These are phyloP conservation scores for Aselliscus stoliczkanus DNA, from an alignment of 2,797 vertebrate genomes.

Conservation along the genomic window DNA sequence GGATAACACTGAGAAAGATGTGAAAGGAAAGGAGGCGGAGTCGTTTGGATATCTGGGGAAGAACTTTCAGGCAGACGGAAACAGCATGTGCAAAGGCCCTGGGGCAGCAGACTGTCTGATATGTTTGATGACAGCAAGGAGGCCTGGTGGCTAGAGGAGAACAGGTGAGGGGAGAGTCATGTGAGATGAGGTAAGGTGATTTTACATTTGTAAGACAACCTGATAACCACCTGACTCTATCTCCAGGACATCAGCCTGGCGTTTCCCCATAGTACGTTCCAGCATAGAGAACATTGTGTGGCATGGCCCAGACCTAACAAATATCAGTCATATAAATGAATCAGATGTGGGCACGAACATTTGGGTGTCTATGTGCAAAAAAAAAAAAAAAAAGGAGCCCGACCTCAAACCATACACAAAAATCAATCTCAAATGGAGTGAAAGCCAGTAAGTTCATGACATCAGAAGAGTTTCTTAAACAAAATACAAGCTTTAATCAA, in stretches of 20 bases:
- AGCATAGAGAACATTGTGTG: rapidly evolving
- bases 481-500: neutral
- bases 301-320: neutral
- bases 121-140: neutral
- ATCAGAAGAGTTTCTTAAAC: neutral
- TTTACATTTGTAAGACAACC: rapidly evolving
- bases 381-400: neutral
- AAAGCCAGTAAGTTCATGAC: neutral
- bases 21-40: neutral
- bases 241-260: neutral
- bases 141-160: neutral
- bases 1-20: neutral
- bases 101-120: neutral
- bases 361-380: neutral
- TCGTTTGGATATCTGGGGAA: neutral
- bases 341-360: neutral
- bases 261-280: rapidly evolving
- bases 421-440: neutral
- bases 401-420: neutral
- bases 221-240: neutral
- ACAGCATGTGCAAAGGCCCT: neutral
- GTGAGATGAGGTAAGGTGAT: neutral
- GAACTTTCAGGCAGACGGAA: neutral
- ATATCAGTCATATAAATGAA: rapidly evolving
- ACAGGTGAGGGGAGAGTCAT: no score